phyloP scores from a whole-genome alignment of 2,888 invertebrate genomes.

The Achlya flavicornis region DNA sequence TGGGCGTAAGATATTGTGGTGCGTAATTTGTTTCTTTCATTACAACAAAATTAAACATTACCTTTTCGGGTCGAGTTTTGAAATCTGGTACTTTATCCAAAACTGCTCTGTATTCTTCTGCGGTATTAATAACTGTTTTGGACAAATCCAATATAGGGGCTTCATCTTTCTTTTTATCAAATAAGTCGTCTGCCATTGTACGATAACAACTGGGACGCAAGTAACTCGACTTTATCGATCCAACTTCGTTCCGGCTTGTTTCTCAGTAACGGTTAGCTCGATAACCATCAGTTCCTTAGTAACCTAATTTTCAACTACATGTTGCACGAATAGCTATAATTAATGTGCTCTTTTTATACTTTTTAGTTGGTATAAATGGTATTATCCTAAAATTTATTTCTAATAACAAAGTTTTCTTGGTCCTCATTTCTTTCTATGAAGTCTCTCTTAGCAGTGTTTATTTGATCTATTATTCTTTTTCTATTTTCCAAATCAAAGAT shows the following conservation, averaged over 20 bases:
- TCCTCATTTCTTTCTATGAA: conserved; percentile 60
- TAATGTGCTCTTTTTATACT: conserved; percentile 30
- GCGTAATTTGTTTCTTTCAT: conserved; percentile 9
- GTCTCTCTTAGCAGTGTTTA: conserved; percentile 66
- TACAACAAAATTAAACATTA: conserved; percentile 47
- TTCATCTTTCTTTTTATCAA: conserved; percentile 93
- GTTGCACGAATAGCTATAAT: conserved; percentile 60
- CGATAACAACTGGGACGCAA: conserved; percentile 7
- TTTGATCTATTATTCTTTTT: conserved; percentile 69
- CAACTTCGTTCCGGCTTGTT: conserved; percentile 48
- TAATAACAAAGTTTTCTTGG: conserved; percentile 55
- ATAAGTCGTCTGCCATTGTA: conserved; percentile 89
- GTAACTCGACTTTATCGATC: conserved; percentile 55
- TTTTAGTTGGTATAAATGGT: conserved; percentile 28
- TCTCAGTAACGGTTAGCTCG: conserved; percentile 67
- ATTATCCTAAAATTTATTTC: conserved; percentile 49
- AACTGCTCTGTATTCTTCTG: conserved; percentile 92
- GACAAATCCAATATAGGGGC: conserved; percentile 93
- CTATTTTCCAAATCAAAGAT: conserved; percentile 65
- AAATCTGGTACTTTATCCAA: conserved; percentile 95
- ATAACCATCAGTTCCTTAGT: conserved; percentile 50
- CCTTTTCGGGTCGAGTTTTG: conserved; percentile 94
- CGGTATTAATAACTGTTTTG: conserved; percentile 89
- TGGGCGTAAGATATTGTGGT: conserved; percentile 22
- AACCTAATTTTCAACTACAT: conserved; percentile 62